phyloP scores from a whole-genome alignment of 2,888 invertebrate genomes.

The Lordiphosa andalusiaca region DNA sequence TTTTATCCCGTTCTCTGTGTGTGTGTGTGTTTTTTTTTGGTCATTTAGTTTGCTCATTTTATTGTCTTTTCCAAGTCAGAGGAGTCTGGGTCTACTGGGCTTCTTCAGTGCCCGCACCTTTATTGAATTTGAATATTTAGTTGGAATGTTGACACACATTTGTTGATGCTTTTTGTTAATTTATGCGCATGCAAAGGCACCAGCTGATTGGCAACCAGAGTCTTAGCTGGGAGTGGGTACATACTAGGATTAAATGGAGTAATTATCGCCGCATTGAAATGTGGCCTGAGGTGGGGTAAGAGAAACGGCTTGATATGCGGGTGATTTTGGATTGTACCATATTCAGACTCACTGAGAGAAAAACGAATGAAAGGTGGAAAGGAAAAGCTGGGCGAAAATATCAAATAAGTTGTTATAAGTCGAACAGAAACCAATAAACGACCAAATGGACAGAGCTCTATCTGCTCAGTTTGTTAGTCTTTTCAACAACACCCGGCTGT shows the following conservation, averaged over 20 bases:
- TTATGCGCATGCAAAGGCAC: conserved; percentile 39
- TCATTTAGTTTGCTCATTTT: conserved; percentile 58
- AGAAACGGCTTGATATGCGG: no score
- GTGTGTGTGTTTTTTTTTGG: conserved; percentile 29
- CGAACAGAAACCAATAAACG: no score
- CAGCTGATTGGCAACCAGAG: conserved; percentile 34
- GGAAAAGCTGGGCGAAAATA: background rate
- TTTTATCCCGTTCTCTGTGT: background rate
- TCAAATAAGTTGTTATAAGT: no score
- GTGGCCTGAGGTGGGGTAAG: conserved; percentile 6
- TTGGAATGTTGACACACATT: conserved; percentile 30
- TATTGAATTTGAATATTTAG: conserved; percentile 61
- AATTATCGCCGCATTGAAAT: conserved; percentile 54
- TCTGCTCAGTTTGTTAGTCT: no score
- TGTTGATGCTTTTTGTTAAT: conserved; percentile 41
- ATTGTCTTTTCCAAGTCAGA: conserved; percentile 51
- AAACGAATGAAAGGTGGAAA: conserved; percentile 14
- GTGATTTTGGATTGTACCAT: background rate
- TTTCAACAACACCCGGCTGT: no score
- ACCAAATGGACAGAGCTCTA: no score
- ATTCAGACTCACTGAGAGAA: background rate
- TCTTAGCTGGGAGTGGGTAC: conserved; percentile 5
- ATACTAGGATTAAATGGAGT: conserved; percentile 50
- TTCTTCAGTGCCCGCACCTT: conserved; percentile 7
- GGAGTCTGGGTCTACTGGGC: background rate